Base-by-base conservation (phyloP, 1,140 invertebrate species). In the Subanguina moxae region DNA sequence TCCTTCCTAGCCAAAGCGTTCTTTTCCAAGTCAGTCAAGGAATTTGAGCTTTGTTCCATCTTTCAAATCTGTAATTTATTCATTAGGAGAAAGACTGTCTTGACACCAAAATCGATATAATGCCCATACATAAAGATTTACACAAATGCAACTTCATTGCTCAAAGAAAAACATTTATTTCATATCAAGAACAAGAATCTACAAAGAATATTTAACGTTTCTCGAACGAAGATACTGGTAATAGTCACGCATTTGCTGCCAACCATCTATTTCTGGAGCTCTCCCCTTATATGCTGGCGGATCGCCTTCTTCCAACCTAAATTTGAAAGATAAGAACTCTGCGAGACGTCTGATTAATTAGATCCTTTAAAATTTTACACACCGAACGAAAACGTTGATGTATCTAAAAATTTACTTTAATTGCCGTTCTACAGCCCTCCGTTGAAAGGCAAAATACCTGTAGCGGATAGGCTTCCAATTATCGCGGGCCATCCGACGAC, bases 241-340 rank as follows among this genome's bases (percentile, higher is more conserved):
- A 58, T 81, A 81, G 19, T 75, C 67, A 13, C 78, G 63, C 81
- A 81, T 81, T 58, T 78, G 71, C 21, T 83, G 78, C 79, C 79
- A 81, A 15, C 80, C 80, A 56, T 74, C 65, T 45, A 72, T 67
- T 15, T 38, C 62, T 21, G 65, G 58, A 21, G 65, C 63, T 13
- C 75, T 43, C 19, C 64, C 38, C 52, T 76, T 76, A 32, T 65
- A 70, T 11, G 43, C 21, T 17, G 80, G 78, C 17, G 71, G 65
- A 5, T 65, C 64, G 9, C 78, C 78, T 68, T 80, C 73, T 57
- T 82, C 72, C n/a, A 82, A 59, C 57, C 76, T 80, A n/a, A n/a
- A n/a, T n/a, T n/a, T n/a, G n/a, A n/a, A n/a, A n/a, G n/a, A n/a
- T n/a, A n/a, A n/a, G n/a, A n/a, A n/a, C n/a, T n/a, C n/a, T n/a